Evolutionary conservation across 2,888 invertebrate species (phyloP).

Genomic region (Eurois occulta): DNA sequence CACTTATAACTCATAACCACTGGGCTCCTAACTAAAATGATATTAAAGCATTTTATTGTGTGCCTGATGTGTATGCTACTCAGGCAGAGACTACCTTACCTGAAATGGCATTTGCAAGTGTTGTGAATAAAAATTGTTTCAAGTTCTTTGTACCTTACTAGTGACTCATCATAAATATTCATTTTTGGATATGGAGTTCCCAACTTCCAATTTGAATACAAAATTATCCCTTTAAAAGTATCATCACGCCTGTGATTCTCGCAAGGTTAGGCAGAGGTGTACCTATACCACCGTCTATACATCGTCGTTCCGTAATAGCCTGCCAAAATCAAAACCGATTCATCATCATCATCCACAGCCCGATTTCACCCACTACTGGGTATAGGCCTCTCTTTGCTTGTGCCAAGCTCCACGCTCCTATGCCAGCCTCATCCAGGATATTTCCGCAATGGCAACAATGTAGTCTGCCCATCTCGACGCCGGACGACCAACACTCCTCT

Average conservation of each 20-base stretch:
- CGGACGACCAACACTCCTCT: too few relatives aligned
- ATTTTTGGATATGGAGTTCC: background rate
- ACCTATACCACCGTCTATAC: background rate
- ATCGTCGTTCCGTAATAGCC: background rate
- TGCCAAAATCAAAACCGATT: too few relatives aligned
- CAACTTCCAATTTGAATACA: background rate
- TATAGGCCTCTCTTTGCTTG: too few relatives aligned
- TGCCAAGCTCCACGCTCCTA: too few relatives aligned
- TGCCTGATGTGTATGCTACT: background rate
- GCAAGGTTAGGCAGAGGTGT: background rate
- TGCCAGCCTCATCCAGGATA: too few relatives aligned
- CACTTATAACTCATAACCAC: too few relatives aligned
- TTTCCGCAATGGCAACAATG: too few relatives aligned
- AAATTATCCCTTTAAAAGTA: background rate
- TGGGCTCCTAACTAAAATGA: background rate
- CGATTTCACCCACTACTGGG: too few relatives aligned
- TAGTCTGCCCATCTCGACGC: too few relatives aligned
- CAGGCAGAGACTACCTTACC: background rate
- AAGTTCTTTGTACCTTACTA: background rate
- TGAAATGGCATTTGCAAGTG: background rate
- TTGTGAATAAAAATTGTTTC: constrained; percentile 1
- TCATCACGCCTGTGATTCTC: background rate
- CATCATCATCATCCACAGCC: too few relatives aligned
- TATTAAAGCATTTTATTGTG: background rate
- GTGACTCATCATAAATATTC: background rate